These are phyloP conservation scores for Drosophila picticornis DNA, from an alignment of 2,888 invertebrate genomes.

Conservation along the genomic window DNA sequence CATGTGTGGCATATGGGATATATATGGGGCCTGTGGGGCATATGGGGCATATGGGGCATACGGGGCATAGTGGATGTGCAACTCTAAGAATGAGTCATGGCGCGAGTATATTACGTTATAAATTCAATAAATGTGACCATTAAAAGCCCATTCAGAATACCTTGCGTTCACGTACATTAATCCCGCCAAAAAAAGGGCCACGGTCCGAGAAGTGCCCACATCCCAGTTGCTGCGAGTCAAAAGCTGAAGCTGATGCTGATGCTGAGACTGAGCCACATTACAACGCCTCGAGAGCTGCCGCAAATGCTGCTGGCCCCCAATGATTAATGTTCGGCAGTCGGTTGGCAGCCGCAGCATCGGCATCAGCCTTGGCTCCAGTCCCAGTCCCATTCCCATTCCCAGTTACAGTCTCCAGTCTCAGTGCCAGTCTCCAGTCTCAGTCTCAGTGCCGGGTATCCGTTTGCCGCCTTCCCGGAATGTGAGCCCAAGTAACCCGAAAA, in stretches of 20 bases:
- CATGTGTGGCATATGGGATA: neutral
- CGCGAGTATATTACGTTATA: conserved; percentile 78
- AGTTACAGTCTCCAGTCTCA: conserved; percentile 13
- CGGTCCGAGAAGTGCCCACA: conserved; percentile 10
- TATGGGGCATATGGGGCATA: neutral
- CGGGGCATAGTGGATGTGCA: conserved; percentile 8
- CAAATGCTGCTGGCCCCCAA: conserved; percentile 58
- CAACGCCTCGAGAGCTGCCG: conserved; percentile 70
- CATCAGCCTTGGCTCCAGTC: conserved; percentile 51
- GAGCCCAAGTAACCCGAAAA: conserved; percentile 76
- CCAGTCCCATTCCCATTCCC: conserved; percentile 44
- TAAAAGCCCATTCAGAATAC: conserved; percentile 80
- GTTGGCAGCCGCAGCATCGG: conserved; percentile 40
- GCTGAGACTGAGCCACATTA: conserved; percentile 58
- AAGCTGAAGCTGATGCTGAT: neutral
- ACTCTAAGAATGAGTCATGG: conserved; percentile 68
- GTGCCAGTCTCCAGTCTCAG: conserved; percentile 37
- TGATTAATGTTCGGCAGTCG: conserved; percentile 76
- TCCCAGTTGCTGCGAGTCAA: neutral
- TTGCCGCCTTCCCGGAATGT: conserved; percentile 70
- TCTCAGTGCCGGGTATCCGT: conserved; percentile 6
- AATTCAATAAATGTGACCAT: conserved; percentile 81
- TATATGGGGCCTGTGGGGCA: no score
- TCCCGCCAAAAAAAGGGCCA: conserved; percentile 46
- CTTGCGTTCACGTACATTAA: conserved; percentile 74